Evolutionary conservation across 2,113 vertebrate species (phyloP).

Genomic region (Craseonycteris thonglongyai): DNA sequence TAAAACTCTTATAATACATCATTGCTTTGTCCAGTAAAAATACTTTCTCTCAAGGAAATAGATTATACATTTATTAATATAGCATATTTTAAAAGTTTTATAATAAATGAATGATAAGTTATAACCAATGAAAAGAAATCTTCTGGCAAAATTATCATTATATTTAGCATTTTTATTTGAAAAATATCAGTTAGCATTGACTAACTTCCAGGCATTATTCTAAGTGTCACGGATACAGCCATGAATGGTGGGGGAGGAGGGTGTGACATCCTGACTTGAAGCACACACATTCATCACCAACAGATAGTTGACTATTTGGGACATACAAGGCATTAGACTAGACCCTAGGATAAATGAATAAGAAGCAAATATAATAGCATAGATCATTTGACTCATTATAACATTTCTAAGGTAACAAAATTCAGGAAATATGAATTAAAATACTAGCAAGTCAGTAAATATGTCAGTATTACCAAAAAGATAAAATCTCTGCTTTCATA

Average conservation of each 20-base stretch:
- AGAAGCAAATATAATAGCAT: neutral
- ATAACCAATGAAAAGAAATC: neutral
- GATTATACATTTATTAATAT: neutral
- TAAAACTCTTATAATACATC: neutral
- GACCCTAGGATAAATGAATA: neutral
- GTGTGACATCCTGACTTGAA: fast-evolving
- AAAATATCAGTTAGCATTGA: neutral
- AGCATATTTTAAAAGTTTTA: neutral
- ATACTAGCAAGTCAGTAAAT: neutral
- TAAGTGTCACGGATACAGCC: neutral
- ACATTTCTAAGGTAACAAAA: neutral
- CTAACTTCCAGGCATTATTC: neutral
- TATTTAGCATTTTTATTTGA: neutral
- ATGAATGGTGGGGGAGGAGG: no score
- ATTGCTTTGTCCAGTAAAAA: neutral
- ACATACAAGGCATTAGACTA: no score
- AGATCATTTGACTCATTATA: neutral
- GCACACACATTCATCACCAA: fast-evolving
- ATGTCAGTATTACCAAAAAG: neutral
- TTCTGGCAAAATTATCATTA: neutral
- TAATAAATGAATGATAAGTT: neutral
- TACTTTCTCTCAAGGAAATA: neutral
- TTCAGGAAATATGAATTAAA: neutral
- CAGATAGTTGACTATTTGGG: no score
- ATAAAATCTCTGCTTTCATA: neutral